Percentiles rank a stretch among this genome's conserved stretches.
phyloP scores from a whole-genome alignment of 2,113 vertebrate genomes.

The Sinocyclocheilus grahami region DNA sequence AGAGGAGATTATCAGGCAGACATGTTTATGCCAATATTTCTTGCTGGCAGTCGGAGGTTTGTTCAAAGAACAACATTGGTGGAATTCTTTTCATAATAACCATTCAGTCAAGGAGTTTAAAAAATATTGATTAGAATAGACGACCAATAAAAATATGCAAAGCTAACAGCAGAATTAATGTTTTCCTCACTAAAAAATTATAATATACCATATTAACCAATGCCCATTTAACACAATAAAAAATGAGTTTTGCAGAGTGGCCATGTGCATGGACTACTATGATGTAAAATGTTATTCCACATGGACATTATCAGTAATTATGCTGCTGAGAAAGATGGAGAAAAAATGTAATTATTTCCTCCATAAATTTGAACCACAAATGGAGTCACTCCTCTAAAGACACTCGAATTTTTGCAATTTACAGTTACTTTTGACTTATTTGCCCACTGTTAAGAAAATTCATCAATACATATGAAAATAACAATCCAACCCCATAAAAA shows the following conservation, averaged over 20 bases:
- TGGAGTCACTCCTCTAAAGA: not conserved
- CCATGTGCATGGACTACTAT: not conserved
- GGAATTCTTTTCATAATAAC: not conserved
- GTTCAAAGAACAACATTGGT: not conserved
- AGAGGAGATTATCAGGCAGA: not conserved
- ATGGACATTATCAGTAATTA: conserved; percentile 24
- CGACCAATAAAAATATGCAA: not conserved
- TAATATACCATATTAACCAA: not conserved
- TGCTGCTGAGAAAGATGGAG: not conserved
- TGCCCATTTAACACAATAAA: not conserved
- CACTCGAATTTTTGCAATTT: not conserved
- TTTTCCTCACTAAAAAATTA: not conserved
- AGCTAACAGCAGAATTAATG: not conserved
- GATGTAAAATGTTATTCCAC: not conserved
- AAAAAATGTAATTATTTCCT: not conserved
- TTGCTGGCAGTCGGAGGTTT: not conserved
- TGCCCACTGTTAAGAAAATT: not conserved
- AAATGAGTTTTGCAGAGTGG: not conserved
- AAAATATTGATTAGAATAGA: not conserved
- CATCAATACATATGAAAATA: not conserved
- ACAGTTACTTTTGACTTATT: not conserved
- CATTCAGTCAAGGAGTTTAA: conserved; percentile 5
- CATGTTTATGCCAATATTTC: conserved; percentile 14
- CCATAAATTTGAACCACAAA: not conserved
- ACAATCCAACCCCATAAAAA: not conserved